Base-by-base conservation (phyloP, 1,140 invertebrate genomes). In the Brachionus rubens region DNA sequence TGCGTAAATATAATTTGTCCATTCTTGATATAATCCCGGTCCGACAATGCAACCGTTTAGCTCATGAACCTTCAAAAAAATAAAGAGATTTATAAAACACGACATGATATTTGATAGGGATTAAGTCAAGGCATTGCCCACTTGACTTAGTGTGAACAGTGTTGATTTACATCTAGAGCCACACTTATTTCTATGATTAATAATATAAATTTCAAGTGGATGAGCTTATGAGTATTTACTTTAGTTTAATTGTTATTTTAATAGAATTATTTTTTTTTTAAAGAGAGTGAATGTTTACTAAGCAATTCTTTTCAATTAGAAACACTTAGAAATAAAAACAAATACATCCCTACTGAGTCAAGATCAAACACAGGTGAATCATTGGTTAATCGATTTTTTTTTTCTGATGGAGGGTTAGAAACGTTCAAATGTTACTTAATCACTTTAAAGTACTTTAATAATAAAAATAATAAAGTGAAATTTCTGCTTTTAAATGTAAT, bases 1-100 rank as follows among this genome's bases (percentile, higher is more conserved):
- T 4, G 90, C 79, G 2, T 85, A 81, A 3, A 90, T 80, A 24
- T 84, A 78, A 76, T 83, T 85, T 5, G 88, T 76, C 88, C 88
- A 89, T 21, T 80, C 77, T 70, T 77, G 77, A 40, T 78, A 78
- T 3, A 77, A 33, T 6, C 76, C 76, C 10, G 76, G 76, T 46
- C 76, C 76, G 16, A 75, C 48, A 10, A 75, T 54, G 19, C 48
- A 54, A 30, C 48, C 48, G 33, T 75, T 75, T 41, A 41, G 30
- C 30, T 54, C 72, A 40, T 59, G 72, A 24, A 75, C 48, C 72
- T 75, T 19, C 0, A 50, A n/a, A 50, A 30, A 28, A 41, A 36
- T 33, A 9, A 33, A 33, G 47, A 50, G 26, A 72, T n/a, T 9
- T 21, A 33, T 30, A n/a, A 30, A 33, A 46, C 43, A 14, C 41